Percentiles rank a stretch among this genome's conserved stretches.
phyloP scores from a whole-genome alignment of 2,888 invertebrate genomes.

The Rhimphoctona megacephalus region DNA sequence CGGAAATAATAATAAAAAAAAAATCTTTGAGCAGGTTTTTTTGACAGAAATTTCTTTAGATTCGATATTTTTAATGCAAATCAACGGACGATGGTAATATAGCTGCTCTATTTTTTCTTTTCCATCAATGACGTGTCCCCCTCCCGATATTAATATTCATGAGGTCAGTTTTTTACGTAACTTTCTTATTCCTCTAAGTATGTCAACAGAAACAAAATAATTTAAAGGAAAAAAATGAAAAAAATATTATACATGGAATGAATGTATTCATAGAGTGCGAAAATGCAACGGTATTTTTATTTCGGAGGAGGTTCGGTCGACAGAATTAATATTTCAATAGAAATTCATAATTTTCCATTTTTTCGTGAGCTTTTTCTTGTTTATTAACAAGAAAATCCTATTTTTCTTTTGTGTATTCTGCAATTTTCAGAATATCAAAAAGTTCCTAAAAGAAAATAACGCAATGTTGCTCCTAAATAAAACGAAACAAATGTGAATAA shows the following conservation, averaged over 20 bases:
- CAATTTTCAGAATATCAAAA: not conserved
- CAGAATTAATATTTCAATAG: not conserved
- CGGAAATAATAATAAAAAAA: not conserved
- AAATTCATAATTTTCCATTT: not conserved
- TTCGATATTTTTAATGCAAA: slow-evolving; percentile 41
- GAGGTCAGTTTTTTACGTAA: slow-evolving; percentile 85
- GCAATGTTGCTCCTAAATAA: not conserved
- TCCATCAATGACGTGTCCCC: slow-evolving; percentile 71
- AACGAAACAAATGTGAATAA: not conserved
- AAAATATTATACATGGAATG: slow-evolving; percentile 23
- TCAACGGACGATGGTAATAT: slow-evolving; percentile 59
- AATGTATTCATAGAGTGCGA: slow-evolving; percentile 51
- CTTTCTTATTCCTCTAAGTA: slow-evolving; percentile 83
- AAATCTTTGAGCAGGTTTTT: slow-evolving; percentile 23
- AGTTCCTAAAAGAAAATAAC: not conserved
- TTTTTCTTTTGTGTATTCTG: not conserved
- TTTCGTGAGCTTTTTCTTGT: too few species aligned
- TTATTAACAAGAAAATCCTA: not conserved
- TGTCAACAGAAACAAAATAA: slow-evolving; percentile 4
- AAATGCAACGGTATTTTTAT: slow-evolving; percentile 32
- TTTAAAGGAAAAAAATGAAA: slow-evolving; percentile 32
- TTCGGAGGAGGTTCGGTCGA: slow-evolving; percentile 36
- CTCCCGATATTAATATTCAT: slow-evolving; percentile 75
- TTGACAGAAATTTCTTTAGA: not conserved
- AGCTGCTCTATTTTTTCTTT: slow-evolving; percentile 68